Evolutionary conservation across 2,888 invertebrate genomes (phyloP).

Genomic region (Drosophila mimica): DNA sequence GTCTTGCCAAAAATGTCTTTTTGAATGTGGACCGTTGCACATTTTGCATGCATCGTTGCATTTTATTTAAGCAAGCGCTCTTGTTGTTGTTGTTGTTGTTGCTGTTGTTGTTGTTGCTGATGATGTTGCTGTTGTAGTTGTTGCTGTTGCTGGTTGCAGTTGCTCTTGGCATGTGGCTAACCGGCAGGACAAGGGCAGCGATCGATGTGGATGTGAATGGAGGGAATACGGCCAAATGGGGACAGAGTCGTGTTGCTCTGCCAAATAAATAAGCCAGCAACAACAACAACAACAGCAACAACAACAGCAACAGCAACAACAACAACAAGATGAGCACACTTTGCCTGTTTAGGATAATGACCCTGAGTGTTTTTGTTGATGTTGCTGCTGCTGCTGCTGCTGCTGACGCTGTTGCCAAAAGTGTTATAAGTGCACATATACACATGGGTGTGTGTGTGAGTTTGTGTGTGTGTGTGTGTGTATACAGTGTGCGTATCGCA

Average conservation of each 20-base stretch:
- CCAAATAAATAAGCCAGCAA: conserved; percentile 34
- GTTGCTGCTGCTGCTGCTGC: conserved; percentile 30
- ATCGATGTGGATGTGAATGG: conserved; percentile 38
- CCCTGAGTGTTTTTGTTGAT: conserved; percentile 49
- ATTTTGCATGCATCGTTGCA: conserved; percentile 64
- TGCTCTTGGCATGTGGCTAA: conserved; percentile 61
- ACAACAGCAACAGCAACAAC: conserved; percentile 12
- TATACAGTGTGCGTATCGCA: conserved; percentile 15
- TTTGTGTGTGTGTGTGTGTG: background rate
- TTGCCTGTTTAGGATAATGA: conserved; percentile 71
- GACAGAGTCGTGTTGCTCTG: conserved; percentile 39
- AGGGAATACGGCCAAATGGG: conserved; percentile 43
- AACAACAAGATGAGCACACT: conserved; percentile 17
- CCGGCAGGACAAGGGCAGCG: conserved; percentile 60
- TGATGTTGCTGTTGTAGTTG: background rate
- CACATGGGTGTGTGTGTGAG: conserved; percentile 23
- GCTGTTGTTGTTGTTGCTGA: conserved; percentile 29
- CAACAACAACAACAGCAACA: conserved; percentile 4
- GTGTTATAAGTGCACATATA: conserved; percentile 37
- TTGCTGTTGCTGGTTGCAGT: conserved; percentile 27
- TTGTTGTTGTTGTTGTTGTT: conserved; percentile 20
- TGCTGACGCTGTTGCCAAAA: conserved; percentile 46
- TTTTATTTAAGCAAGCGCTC: conserved; percentile 43
- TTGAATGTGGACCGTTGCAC: conserved; percentile 50
- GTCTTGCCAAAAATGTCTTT: conserved; percentile 34